Evolutionary conservation across 1,140 invertebrate genomes (phyloP).

Genomic region (Lanistes nyassanus): DNA sequence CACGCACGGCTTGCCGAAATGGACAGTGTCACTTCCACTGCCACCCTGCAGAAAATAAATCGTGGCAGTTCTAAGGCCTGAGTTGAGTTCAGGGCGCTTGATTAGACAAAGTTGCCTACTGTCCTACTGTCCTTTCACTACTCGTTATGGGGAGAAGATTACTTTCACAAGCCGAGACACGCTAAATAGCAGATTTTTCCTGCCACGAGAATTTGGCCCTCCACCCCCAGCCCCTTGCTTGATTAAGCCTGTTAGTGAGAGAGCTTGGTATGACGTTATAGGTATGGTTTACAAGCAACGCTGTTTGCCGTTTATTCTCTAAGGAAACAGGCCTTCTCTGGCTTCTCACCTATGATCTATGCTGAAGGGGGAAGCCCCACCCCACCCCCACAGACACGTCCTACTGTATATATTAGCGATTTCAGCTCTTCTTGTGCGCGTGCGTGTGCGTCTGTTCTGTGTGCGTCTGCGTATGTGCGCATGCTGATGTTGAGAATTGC

Average conservation of each 20-base stretch:
- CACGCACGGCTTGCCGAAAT: no score
- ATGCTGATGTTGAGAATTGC: background rate
- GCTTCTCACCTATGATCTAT: no score
- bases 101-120: background rate
- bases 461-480: conserved; percentile 2
- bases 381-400: no score
- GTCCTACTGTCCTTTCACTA: background rate
- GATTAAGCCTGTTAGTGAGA: background rate
- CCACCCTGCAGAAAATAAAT: background rate
- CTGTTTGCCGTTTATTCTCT: no score
- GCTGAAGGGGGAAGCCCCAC: no score
- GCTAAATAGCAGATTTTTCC: background rate
- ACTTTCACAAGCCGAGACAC: background rate
- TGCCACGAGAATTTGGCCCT: background rate
- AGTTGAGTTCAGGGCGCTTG: background rate
- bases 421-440: no score
- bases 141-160: no score
- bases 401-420: no score
- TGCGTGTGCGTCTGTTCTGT: background rate
- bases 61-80: no score
- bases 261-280: no score
- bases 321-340: no score
- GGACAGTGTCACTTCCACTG: background rate
- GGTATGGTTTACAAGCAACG: no score
- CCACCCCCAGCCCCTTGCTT: background rate